Evolutionary conservation across 2,113 vertebrate genomes (phyloP).

Genomic region (Panthera tigris): DNA sequence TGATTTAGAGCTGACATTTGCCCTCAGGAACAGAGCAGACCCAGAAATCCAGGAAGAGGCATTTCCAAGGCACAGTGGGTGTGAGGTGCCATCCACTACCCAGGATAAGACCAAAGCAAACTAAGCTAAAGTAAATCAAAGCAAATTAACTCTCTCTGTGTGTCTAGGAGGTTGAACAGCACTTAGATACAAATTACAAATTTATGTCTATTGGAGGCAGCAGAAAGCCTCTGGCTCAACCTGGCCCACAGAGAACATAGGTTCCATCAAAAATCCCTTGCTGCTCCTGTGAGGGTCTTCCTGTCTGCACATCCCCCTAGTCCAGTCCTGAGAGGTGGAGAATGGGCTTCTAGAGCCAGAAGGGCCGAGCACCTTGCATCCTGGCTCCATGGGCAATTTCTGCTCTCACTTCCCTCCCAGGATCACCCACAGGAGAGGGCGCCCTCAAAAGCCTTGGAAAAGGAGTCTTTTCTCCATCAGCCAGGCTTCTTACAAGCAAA

Average conservation of each 20-base stretch:
- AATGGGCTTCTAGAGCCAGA: neutral
- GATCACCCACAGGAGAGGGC: neutral
- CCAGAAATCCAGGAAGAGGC: neutral
- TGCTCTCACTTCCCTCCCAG: neutral
- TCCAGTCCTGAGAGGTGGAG: too few relatives aligned
- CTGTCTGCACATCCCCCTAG: neutral
- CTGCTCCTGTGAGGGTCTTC: neutral
- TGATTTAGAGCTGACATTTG: neutral
- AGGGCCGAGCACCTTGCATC: neutral
- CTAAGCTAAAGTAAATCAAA: neutral
- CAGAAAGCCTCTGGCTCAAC: neutral
- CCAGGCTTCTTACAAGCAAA: neutral
- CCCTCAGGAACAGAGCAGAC: neutral
- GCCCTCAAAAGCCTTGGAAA: neutral
- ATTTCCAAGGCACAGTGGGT: neutral
- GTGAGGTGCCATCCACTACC: neutral
- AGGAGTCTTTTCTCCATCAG: neutral
- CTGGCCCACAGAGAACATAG: rapidly evolving
- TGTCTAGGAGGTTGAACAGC: neutral
- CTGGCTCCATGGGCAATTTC: rapidly evolving
- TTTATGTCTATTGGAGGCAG: rapidly evolving
- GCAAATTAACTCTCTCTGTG: neutral
- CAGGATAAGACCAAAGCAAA: neutral
- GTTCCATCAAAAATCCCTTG: neutral
- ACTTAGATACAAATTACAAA: neutral